Conservation (phyloP, 92 coral and sea anemone genomes). For the Bergia puertoricense region DNA sequence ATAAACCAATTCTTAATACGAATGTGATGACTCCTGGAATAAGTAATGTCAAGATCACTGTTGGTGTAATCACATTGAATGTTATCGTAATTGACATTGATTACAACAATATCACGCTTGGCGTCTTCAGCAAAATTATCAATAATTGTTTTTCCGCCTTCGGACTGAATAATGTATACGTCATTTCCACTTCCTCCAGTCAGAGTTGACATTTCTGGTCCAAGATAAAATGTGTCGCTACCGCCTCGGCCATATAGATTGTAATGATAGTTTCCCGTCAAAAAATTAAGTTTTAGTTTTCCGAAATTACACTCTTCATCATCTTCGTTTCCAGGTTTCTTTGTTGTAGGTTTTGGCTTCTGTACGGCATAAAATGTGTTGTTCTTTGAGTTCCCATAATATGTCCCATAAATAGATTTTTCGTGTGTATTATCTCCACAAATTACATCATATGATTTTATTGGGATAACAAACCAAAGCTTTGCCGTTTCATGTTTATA, state of each 20-base stretch:
- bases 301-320: too few species aligned
- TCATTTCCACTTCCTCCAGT: constrained; percentile 60
- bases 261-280: constrained; percentile 55
- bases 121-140: constrained; percentile 14
- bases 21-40: constrained; percentile 50
- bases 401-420: neutral
- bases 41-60: constrained; percentile 44
- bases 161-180: constrained; percentile 47
- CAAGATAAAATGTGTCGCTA: constrained; percentile 55
- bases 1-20: constrained; percentile 62
- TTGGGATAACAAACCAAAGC: too few species aligned
- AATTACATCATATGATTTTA: too few species aligned
- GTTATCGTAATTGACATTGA: constrained; percentile 38
- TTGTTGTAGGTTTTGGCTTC: neutral
- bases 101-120: constrained; percentile 38
- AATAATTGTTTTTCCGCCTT: constrained; percentile 48
- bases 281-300: too few species aligned
- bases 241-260: constrained; percentile 68
- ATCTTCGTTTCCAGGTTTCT: too few species aligned
- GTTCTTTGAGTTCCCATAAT: constrained; percentile 27
- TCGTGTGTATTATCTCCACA: neutral
- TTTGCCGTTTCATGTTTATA: too few species aligned
- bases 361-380: constrained; percentile 36
- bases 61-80: constrained; percentile 42
- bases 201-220: constrained; percentile 51